Evolutionary conservation across 2,797 vertebrate genomes (phyloP).

Genomic region (Emydoidea blandingii): DNA sequence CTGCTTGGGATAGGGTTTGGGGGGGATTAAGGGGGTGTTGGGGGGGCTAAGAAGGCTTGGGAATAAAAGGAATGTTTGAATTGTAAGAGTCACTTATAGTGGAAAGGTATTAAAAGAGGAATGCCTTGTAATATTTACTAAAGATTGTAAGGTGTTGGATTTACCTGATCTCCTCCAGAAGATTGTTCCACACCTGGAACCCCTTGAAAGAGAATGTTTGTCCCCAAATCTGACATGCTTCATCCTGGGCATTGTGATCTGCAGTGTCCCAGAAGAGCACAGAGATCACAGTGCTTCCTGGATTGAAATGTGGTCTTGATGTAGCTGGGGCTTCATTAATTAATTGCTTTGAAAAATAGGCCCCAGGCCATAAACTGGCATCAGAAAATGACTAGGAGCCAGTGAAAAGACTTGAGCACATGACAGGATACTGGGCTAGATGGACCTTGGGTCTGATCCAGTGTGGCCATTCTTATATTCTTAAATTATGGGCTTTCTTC

Average conservation of each 20-base stretch:
- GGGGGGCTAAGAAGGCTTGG: not conserved
- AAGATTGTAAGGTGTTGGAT: not conserved
- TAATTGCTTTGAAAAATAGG: not conserved
- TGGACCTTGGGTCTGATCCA: too few relatives aligned
- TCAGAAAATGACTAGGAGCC: not conserved
- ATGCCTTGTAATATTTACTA: not conserved
- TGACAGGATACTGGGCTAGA: too few relatives aligned
- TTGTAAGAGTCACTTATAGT: not conserved
- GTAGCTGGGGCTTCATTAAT: not conserved
- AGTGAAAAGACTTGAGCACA: not conserved
- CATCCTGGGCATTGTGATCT: fast-evolving
- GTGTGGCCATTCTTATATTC: not conserved
- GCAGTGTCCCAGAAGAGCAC: not conserved
- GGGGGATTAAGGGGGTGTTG: not conserved
- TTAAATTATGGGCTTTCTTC: fast-evolving
- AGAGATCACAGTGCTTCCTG: not conserved
- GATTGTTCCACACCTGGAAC: not conserved
- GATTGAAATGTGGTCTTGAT: not conserved
- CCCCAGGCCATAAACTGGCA: not conserved
- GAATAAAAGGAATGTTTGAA: not conserved
- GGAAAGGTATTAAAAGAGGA: not conserved
- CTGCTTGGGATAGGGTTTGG: too few relatives aligned
- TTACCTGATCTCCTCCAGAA: not conserved
- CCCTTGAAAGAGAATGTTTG: not conserved
- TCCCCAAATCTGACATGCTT: fast-evolving